Conservation (phyloP, 1,140 invertebrate genomes). For the Aphaenogaster rudis region DNA sequence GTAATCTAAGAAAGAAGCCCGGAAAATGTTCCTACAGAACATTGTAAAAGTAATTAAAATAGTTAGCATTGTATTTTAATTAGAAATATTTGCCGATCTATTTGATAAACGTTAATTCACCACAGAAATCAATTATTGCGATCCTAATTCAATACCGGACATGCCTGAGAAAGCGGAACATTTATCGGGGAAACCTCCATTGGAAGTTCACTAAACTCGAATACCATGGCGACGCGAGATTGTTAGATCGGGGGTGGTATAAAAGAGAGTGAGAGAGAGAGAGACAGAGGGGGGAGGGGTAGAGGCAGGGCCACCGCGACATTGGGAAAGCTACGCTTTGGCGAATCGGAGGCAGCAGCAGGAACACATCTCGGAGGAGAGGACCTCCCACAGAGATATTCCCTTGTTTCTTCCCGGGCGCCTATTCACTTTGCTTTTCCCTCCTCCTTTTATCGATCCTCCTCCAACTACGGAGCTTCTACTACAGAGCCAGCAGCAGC, state of each 20-base stretch:
- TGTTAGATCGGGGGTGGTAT: conserved; percentile 8
- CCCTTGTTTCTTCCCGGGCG: conserved; percentile 73
- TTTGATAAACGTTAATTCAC: not conserved
- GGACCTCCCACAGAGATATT: conserved; percentile 60
- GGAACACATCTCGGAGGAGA: conserved; percentile 29
- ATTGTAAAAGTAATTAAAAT: not conserved
- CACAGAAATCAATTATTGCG: conserved; percentile 13
- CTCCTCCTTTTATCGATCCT: conserved; percentile 85
- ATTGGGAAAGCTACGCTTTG: conserved; percentile 56
- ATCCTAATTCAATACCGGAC: conserved; percentile 30
- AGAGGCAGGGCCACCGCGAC: conserved; percentile 53
- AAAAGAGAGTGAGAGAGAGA: conserved; percentile 7
- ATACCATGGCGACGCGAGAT: conserved; percentile 51
- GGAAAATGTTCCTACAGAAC: no score
- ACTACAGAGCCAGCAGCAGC: conserved; percentile 43
- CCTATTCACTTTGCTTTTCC: conserved; percentile 44
- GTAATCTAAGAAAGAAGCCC: not conserved
- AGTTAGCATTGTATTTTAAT: not conserved
- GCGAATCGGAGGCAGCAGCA: conserved; percentile 32
- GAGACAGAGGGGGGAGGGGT: not conserved
- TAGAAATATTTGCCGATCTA: not conserved
- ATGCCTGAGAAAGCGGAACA: conserved; percentile 2
- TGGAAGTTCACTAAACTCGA: conserved; percentile 69
- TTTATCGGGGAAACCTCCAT: conserved; percentile 40
- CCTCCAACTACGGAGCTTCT: conserved; percentile 65